Evolutionary conservation across 1,140 invertebrate species (phyloP).

Genomic region (Colletes latitarsis): DNA sequence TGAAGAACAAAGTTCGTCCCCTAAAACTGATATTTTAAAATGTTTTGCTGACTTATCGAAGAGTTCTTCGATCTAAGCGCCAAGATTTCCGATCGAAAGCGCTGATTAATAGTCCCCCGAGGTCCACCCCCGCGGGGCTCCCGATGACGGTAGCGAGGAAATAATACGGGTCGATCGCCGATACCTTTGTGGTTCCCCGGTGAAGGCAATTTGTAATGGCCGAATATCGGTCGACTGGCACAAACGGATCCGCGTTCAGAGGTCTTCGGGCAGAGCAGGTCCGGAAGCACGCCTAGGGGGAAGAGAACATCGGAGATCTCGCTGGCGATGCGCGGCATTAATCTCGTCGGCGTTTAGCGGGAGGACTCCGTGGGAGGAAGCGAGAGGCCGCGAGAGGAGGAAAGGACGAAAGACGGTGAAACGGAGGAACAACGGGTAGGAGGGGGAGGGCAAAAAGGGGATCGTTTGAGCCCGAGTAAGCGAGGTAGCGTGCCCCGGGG

Average conservation of each 20-base stretch:
- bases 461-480: conserved; percentile 68
- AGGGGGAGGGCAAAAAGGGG: conserved; percentile 54
- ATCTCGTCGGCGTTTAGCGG: conserved; percentile 35
- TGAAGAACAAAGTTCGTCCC: no score
- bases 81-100: background rate
- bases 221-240: background rate
- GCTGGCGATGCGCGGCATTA: conserved; percentile 24
- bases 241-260: background rate
- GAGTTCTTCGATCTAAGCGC: no score
- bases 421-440: background rate
- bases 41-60: no score
- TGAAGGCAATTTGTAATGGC: conserved; percentile 6
- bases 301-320: background rate
- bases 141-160: background rate
- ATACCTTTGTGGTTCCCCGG: background rate
- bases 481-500: conserved; percentile 72
- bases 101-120: background rate
- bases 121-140: background rate
- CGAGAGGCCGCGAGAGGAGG: background rate
- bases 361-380: background rate
- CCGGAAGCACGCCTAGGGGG: conserved; percentile 20
- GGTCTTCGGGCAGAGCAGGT: background rate
- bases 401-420: background rate
- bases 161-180: background rate
- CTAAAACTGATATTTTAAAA: no score